phyloP scores from a whole-genome alignment of 2,888 invertebrate species.

The Beris chalybata region DNA sequence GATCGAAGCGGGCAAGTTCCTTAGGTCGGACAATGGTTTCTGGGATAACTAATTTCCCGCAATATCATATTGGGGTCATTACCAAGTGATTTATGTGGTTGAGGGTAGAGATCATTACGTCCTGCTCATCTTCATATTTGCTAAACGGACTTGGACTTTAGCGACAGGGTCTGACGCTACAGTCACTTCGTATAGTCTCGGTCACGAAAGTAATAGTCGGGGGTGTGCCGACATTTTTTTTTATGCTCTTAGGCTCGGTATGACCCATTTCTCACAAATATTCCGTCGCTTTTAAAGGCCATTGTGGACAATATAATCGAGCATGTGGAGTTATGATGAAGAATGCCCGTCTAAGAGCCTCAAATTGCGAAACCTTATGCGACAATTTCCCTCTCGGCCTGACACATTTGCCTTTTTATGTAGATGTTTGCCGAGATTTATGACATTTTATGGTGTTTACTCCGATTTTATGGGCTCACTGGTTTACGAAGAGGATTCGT shows the following conservation, averaged over 20 bases:
- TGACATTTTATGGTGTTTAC: conserved; percentile 25
- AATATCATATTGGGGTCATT: conserved; percentile 36
- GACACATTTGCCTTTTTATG: conserved; percentile 24
- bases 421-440: conserved; percentile 28
- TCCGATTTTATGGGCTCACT: conserved; percentile 20
- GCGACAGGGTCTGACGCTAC: conserved; percentile 2
- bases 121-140: conserved; percentile 11
- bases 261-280: conserved; percentile 11
- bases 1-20: too few relatives aligned
- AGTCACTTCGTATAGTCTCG: too few relatives aligned
- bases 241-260: conserved; percentile 13
- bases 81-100: conserved; percentile 35
- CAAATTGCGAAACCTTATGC: conserved; percentile 29
- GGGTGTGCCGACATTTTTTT: conserved; percentile 19
- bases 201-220: conserved; percentile 13
- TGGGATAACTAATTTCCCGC: conserved; percentile 34
- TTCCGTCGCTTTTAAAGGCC: conserved; percentile 8
- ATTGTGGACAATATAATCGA: conserved; percentile 12
- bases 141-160: conserved; percentile 9
- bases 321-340: conserved; percentile 30
- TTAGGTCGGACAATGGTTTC: conserved; percentile 10
- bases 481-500: conserved; percentile 16
- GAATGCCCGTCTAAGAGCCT: conserved; percentile 23
- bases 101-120: conserved; percentile 11
- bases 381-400: conserved; percentile 19